These are phyloP conservation scores for Montipora sp. DNA, from an alignment of 64 coral and sea anemone genomes.

Conservation along the genomic window DNA sequence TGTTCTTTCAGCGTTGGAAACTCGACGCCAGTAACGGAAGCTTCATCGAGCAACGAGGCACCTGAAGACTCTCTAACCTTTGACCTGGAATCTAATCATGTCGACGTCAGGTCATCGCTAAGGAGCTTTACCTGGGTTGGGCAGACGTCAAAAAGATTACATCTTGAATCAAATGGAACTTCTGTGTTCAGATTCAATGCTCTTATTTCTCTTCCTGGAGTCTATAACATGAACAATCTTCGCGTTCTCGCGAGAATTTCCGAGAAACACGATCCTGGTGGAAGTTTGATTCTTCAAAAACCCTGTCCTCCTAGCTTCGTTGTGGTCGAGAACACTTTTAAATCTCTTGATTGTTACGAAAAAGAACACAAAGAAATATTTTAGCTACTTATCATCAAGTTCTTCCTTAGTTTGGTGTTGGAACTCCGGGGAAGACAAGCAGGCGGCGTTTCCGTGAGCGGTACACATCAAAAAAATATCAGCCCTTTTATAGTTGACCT, in stretches of 20 bases:
- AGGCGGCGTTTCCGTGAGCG: neutral
- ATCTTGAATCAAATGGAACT: slow-evolving; percentile 32
- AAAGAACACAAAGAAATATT: neutral
- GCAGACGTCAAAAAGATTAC: slow-evolving; percentile 60
- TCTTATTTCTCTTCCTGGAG: slow-evolving; percentile 65
- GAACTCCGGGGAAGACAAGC: neutral
- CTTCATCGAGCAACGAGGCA: neutral
- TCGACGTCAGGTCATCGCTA: neutral
- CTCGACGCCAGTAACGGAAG: neutral
- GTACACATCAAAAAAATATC: no score
- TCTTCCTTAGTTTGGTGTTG: neutral
- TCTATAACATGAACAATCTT: slow-evolving; percentile 75
- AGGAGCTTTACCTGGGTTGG: slow-evolving; percentile 69
- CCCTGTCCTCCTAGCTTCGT: slow-evolving; percentile 68
- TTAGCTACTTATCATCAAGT: neutral
- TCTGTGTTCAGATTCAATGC: slow-evolving; percentile 53
- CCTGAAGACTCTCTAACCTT: slow-evolving; percentile 11
- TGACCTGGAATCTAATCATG: slow-evolving; percentile 4
- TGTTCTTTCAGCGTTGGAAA: neutral
- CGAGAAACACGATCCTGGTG: slow-evolving; percentile 30
- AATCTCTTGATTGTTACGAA: neutral
- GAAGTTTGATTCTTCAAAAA: slow-evolving; percentile 59
- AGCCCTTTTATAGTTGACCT: neutral
- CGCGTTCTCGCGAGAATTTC: slow-evolving; percentile 62
- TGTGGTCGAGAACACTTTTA: slow-evolving; percentile 51